Base-by-base conservation (phyloP, 2,888 invertebrate genomes). In the Panzeria rudis region DNA sequence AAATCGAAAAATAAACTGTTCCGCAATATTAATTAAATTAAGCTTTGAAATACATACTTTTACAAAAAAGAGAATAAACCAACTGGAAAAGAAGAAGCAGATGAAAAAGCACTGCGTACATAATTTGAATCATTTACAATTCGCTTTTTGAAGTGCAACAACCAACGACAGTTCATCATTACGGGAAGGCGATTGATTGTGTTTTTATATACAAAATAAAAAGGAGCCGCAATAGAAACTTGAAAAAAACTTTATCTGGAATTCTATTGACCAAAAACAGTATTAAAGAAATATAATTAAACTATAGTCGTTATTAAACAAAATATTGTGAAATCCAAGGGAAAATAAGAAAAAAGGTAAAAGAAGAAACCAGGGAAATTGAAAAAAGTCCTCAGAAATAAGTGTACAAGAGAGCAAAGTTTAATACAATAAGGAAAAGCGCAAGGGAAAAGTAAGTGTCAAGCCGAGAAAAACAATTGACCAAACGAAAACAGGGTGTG, bases 111-210 rank as follows among this genome's bases (percentile, higher is more conserved):
- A 77, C 80, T 77, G 61, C 71, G 79, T 68, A 81, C 50, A 80
- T 38, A 75, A 35, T 75, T 81, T 82, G 78, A 78, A 79, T 85
- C 85, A 85, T 82, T 85, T 66, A 71, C 78, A 79, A 85, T 78
- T 64, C 64, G 69, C 44, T 71, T 66, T 80, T 76, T 75, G 78
- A 85, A 82, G 85, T 82, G 85, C 85, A 84, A 84, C 64, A 64
- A 80, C 71, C 56, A 71, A 11, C 56, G 56, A 75, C 69, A 2
- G 29, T 44, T 47, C 71, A 80, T 61, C 44, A 25, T n/a, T 29
- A 83, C 83, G 83, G 62, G 29, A 73, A 69, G 15, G 8, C 9
- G 17, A 56, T 29, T 52, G 11, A 54, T 44, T 35, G 25, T 29
- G 59, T 52, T 80, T 59, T 20, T 54, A n/a, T 80, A 25, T 23